Evolutionary conservation across 2,113 vertebrate genomes (phyloP).

Genomic region (Reinhardtius hippoglossoides): DNA sequence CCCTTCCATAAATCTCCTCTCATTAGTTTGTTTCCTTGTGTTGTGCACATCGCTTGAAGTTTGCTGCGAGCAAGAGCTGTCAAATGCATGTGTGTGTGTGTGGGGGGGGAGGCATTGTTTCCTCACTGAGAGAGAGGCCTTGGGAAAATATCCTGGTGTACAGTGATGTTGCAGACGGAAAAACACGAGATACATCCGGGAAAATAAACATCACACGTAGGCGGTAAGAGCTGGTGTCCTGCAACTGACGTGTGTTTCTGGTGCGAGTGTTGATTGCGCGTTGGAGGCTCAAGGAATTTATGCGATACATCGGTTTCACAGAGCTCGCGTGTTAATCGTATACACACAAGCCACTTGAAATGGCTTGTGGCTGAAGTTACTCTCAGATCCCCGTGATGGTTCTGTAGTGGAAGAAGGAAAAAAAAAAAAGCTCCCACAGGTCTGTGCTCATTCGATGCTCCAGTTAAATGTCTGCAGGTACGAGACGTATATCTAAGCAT

Average conservation of each 20-base stretch:
- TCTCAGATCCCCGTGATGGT: neutral
- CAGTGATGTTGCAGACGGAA: constrained; percentile 56
- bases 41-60: constrained; percentile 66
- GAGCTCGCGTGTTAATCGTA: neutral
- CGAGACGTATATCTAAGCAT: neutral
- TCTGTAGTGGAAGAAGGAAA: neutral
- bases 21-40: constrained; percentile 75
- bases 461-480: neutral
- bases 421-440: neutral
- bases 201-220: constrained; percentile 31
- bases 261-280: constrained; percentile 22
- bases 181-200: constrained; percentile 4
- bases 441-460: neutral
- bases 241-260: neutral
- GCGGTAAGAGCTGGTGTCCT: constrained; percentile 18
- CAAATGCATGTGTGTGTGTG: constrained; percentile 57
- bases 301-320: neutral
- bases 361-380: neutral
- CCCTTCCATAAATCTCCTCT: constrained; percentile 67
- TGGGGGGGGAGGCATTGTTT: constrained; percentile 59
- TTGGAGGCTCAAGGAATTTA: neutral
- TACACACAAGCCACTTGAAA: neutral
- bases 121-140: constrained; percentile 49
- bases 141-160: constrained; percentile 58
- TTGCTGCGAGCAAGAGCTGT: constrained; percentile 74